A percentile compares a stretch with the other conserved stretches of the same genome.
phyloP scores from a whole-genome alignment of 2,113 vertebrate species.

The Heliornis fulica region DNA sequence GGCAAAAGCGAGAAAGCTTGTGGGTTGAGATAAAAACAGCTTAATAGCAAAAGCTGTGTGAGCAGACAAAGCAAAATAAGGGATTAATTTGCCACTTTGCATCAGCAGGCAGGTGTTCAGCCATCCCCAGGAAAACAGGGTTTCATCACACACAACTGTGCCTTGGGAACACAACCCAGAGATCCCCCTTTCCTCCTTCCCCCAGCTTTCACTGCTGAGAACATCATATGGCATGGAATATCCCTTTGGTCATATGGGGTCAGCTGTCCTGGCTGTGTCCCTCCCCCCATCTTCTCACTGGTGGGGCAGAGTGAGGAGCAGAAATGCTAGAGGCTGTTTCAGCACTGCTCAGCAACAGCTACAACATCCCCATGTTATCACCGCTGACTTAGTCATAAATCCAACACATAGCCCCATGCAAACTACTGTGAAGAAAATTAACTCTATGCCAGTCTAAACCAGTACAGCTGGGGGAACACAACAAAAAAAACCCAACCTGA shows the following conservation, averaged over 20 bases:
- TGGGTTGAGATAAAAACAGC: background rate
- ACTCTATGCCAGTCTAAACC: background rate
- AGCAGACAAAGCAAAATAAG: background rate
- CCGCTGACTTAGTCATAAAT: background rate
- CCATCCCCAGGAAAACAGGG: background rate
- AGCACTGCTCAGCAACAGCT: background rate
- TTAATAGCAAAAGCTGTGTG: background rate
- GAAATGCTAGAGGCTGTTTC: background rate
- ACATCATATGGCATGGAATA: background rate
- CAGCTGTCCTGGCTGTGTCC: background rate
- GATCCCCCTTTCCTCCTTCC: background rate
- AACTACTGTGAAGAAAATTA: background rate
- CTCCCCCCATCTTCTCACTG: background rate
- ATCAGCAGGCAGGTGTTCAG: background rate
- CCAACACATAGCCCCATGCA: background rate
- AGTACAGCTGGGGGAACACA: background rate
- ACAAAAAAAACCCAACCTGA: background rate
- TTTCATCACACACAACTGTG: accelerated
- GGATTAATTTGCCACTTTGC: background rate
- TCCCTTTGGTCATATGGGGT: background rate
- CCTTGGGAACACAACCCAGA: background rate
- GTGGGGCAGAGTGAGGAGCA: background rate
- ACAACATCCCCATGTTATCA: background rate
- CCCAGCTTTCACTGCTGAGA: background rate
- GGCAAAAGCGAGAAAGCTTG: background rate